These are phyloP conservation scores for Chlorops oryzae DNA, from an alignment of 1,140 invertebrate genomes.

Conservation along the genomic window DNA sequence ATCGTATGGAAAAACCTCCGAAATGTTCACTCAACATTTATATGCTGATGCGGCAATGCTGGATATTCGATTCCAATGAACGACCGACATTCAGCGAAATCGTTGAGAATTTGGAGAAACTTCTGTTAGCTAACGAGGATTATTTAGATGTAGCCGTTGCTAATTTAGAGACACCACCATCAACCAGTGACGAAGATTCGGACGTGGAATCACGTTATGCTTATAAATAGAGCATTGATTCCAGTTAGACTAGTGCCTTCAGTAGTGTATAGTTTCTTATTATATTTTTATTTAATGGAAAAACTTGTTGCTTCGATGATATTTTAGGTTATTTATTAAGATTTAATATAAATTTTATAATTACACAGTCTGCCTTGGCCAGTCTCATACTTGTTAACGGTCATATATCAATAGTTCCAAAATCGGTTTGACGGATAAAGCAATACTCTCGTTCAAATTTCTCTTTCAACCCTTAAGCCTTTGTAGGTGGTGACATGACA, in stretches of 20 bases:
- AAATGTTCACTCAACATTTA: constrained; percentile 89
- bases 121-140: constrained; percentile 83
- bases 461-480: too few species aligned
- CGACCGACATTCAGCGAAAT: constrained; percentile 83
- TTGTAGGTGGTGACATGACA: constrained; percentile 35
- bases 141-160: constrained; percentile 83
- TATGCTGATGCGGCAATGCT: constrained; percentile 89
- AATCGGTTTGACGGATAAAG: too few species aligned
- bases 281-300: not conserved
- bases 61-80: constrained; percentile 81
- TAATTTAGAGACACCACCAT: constrained; percentile 73
- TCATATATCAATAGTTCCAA: too few species aligned
- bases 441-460: too few species aligned
- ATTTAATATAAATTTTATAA: not conserved
- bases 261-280: not conserved
- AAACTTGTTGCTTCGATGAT: not conserved
- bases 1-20: constrained; percentile 92
- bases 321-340: not conserved
- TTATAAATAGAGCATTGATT: constrained; percentile 15
- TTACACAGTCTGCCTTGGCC: not conserved
- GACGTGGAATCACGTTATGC: constrained; percentile 43
- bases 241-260: too few species aligned
- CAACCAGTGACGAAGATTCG: constrained; percentile 65
- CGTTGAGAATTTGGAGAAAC: constrained; percentile 81
- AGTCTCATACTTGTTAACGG: constrained; percentile 9